Conservation (phyloP, 2,113 vertebrate species). For the Serilophus lunatus region DNA sequence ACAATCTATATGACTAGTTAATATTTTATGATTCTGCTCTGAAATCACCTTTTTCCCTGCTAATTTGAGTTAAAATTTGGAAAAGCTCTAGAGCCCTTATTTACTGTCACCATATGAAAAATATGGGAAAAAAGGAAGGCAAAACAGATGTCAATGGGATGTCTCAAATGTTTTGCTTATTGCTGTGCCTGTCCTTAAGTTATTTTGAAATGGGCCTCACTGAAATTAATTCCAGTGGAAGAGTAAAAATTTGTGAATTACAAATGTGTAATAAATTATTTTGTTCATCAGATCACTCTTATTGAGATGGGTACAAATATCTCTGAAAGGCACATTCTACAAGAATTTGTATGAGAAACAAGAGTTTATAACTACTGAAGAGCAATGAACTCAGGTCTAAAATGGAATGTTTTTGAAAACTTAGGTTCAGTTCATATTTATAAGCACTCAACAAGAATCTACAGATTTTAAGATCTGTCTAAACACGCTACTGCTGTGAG, state of each 20-base stretch:
- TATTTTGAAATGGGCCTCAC: background rate
- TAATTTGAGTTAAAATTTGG: background rate
- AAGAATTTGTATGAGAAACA: background rate
- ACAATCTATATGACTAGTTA: background rate
- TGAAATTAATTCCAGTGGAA: background rate
- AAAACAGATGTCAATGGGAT: background rate
- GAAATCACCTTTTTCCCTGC: background rate
- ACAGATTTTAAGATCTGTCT: background rate
- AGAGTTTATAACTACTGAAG: background rate
- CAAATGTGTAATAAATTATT: background rate
- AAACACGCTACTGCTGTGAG: background rate
- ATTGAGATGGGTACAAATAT: rapidly evolving
- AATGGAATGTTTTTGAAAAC: background rate
- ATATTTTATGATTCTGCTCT: background rate
- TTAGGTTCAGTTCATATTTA: background rate
- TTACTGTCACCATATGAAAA: background rate
- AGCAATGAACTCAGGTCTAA: background rate
- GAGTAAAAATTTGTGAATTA: background rate
- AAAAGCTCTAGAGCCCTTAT: background rate
- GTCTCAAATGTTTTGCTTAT: background rate
- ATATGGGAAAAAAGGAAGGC: background rate
- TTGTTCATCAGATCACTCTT: background rate
- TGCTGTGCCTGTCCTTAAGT: background rate
- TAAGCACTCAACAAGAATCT: background rate
- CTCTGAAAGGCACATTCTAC: background rate